Conservation (phyloP, 2,888 invertebrate genomes). For the Dascillus cervinus region DNA sequence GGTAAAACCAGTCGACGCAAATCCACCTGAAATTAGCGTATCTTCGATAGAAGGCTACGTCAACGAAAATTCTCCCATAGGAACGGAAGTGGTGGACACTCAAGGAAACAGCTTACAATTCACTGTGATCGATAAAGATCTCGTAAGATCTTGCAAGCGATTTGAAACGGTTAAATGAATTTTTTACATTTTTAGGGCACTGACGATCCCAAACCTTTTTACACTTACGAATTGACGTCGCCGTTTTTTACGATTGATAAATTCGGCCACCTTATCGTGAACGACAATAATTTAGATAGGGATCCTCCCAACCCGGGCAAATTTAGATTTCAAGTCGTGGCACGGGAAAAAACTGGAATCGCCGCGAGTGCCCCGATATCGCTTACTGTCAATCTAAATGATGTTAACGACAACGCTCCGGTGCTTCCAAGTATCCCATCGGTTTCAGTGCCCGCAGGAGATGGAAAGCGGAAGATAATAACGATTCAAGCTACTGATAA, state of each 20-base stretch:
- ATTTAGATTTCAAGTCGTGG: constrained; percentile 83
- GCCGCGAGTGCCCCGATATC: constrained; percentile 80
- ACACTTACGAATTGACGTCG: constrained; percentile 78
- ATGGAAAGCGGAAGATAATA: constrained; percentile 32
- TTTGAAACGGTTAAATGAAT: too few species aligned
- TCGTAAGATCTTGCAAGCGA: constrained; percentile 53
- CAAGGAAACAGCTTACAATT: constrained; percentile 62
- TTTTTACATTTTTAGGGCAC: constrained; percentile 66
- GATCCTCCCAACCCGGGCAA: constrained; percentile 80
- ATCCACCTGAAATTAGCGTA: constrained; percentile 70
- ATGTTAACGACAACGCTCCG: constrained; percentile 84
- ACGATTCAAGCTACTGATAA: constrained; percentile 69
- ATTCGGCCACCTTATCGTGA: constrained; percentile 67
- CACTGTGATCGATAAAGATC: constrained; percentile 74
- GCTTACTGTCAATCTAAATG: constrained; percentile 66
- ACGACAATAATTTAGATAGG: constrained; percentile 75
- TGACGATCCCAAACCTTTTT: constrained; percentile 70
- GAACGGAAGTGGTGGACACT: constrained; percentile 68
- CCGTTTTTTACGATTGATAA: constrained; percentile 72
- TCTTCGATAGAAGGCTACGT: constrained; percentile 69
- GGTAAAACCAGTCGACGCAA: constrained; percentile 79
- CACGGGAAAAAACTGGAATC: constrained; percentile 67
- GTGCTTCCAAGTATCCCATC: constrained; percentile 72
- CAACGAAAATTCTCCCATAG: constrained; percentile 77
- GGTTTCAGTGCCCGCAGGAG: constrained; percentile 68